Conservation (phyloP, 1,140 invertebrate genomes). For the Anastrepha obliqua region DNA sequence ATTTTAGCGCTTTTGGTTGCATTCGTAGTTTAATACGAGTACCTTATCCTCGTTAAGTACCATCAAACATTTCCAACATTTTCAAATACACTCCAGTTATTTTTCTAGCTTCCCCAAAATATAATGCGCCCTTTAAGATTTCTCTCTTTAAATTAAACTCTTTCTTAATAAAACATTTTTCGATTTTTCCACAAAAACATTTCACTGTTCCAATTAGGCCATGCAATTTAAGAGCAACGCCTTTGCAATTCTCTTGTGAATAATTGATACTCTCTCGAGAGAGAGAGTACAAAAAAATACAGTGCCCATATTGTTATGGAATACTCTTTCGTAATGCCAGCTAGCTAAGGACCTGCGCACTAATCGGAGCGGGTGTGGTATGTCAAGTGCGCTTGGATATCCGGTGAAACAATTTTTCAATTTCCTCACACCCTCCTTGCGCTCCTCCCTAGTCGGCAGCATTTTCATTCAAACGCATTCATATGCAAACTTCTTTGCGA, state of each 20-base stretch:
- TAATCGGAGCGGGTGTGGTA: not conserved
- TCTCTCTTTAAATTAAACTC: no score
- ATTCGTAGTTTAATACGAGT: no score
- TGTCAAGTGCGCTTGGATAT: slow-evolving; percentile 7
- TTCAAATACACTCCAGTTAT: no score
- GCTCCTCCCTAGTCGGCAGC: not conserved
- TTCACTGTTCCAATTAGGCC: slow-evolving; percentile 2
- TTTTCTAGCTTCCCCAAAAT: no score
- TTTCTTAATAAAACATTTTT: not conserved
- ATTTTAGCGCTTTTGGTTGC: no score
- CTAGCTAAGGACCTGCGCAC: slow-evolving; percentile 7
- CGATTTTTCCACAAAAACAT: not conserved
- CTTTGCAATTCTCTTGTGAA: slow-evolving; percentile 29
- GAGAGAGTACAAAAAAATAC: not conserved
- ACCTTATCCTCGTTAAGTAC: no score
- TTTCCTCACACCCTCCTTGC: not conserved
- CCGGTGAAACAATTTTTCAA: slow-evolving; percentile 16
- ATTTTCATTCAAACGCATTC: slow-evolving; percentile 36
- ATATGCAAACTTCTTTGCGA: slow-evolving; percentile 21
- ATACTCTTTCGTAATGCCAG: slow-evolving; percentile 39
- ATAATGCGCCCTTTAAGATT: no score
- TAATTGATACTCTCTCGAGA: not conserved
- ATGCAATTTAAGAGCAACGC: slow-evolving; percentile 39
- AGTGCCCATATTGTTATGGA: not conserved
- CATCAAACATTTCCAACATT: no score